Percentiles rank a stretch among this genome's conserved stretches.
phyloP scores from a whole-genome alignment of 2,888 invertebrate genomes.

The Ornithoptera priamus region DNA sequence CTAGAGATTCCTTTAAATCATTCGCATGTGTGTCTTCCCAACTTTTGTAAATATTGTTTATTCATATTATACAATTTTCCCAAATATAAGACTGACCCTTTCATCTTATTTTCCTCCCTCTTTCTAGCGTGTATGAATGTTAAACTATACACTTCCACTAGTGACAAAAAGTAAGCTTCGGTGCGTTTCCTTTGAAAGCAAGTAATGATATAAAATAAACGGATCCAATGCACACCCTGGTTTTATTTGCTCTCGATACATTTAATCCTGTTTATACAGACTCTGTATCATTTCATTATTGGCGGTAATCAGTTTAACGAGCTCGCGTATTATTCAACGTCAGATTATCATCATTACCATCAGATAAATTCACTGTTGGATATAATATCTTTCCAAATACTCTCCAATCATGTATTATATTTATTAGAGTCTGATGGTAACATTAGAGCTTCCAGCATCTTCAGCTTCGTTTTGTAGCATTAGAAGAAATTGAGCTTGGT shows the following conservation, averaged over 20 bases:
- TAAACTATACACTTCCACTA: conserved; percentile 66
- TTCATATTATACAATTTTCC: conserved; percentile 74
- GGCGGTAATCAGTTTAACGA: conserved; percentile 9
- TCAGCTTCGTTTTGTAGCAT: too few relatives aligned
- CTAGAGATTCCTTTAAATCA: conserved; percentile 62
- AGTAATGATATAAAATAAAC: conserved; percentile 71
- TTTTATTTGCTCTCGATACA: conserved; percentile 37
- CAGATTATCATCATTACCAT: not conserved
- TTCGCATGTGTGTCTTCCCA: conserved; percentile 73
- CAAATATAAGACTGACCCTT: conserved; percentile 80
- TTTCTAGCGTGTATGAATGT: conserved; percentile 57
- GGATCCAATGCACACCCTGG: conserved; percentile 49
- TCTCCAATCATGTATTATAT: too few relatives aligned
- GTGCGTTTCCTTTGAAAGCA: conserved; percentile 67
- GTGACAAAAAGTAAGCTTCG: conserved; percentile 69
- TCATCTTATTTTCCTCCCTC: conserved; percentile 76
- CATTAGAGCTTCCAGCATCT: too few relatives aligned
- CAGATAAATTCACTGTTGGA: too few relatives aligned
- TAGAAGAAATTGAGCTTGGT: too few relatives aligned
- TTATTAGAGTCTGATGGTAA: too few relatives aligned
- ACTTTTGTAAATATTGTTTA: conserved; percentile 78
- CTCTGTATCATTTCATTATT: conserved; percentile 12
- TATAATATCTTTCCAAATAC: too few relatives aligned
- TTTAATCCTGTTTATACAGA: conserved; percentile 21
- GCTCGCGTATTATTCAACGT: not conserved